Evolutionary conservation across 2,888 invertebrate genomes (phyloP).

Genomic region (Sinelater perroti): DNA sequence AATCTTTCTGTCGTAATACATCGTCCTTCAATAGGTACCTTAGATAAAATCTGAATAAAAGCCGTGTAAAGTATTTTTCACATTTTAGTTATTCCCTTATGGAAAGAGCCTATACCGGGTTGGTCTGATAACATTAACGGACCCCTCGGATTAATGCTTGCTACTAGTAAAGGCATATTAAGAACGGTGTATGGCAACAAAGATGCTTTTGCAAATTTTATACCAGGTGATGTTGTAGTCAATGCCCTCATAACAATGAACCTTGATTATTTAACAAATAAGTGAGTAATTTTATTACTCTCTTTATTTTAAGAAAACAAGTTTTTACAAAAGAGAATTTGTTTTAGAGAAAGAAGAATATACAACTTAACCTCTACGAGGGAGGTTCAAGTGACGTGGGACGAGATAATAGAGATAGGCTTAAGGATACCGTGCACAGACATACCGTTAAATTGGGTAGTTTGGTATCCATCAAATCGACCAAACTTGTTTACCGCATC

Average conservation of each 20-base stretch:
- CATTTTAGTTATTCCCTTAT: slow-evolving; percentile 85
- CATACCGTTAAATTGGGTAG: slow-evolving; percentile 86
- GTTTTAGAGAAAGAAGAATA: slow-evolving; percentile 65
- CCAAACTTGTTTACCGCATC: slow-evolving; percentile 78
- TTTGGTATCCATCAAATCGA: slow-evolving; percentile 85
- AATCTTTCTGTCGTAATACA: slow-evolving; percentile 82
- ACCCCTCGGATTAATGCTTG: slow-evolving; percentile 84
- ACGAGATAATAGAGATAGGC: slow-evolving; percentile 84
- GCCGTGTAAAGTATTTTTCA: too few relatives aligned
- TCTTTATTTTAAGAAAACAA: neutral
- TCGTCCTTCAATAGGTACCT: slow-evolving; percentile 84
- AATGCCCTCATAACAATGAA: slow-evolving; percentile 65
- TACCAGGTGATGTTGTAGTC: slow-evolving; percentile 83
- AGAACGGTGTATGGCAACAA: slow-evolving; percentile 86
- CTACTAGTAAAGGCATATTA: slow-evolving; percentile 88
- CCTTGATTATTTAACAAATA: slow-evolving; percentile 66
- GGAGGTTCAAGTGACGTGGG: slow-evolving; percentile 87
- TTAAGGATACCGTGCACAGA: slow-evolving; percentile 77
- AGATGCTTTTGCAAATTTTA: slow-evolving; percentile 78
- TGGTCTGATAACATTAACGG: slow-evolving; percentile 96
- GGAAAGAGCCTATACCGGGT: slow-evolving; percentile 84
- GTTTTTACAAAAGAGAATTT: too few relatives aligned
- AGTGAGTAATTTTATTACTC: slow-evolving; percentile 41
- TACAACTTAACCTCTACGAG: slow-evolving; percentile 82
- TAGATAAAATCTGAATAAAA: too few relatives aligned